A percentile compares a stretch with the other conserved stretches of the same genome.
phyloP scores from a whole-genome alignment of 1,140 invertebrate genomes.

The Drosophila malerkotliana region DNA sequence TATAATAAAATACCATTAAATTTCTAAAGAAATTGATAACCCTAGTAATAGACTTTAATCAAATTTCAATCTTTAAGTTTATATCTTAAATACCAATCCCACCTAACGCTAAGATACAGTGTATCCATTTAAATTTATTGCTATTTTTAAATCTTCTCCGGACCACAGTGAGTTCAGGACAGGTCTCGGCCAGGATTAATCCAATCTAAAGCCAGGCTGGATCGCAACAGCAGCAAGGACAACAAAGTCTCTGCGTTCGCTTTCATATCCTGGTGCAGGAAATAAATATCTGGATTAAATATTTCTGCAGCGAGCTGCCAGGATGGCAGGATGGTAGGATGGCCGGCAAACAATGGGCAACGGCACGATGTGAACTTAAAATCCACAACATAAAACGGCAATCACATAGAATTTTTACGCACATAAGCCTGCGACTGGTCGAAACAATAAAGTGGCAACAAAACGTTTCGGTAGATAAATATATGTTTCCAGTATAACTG shows the following conservation, averaged over 20 bases:
- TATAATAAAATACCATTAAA: too few relatives aligned
- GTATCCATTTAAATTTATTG: conserved; percentile 25
- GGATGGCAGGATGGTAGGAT: not conserved
- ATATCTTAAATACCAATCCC: not conserved
- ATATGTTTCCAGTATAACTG: conserved; percentile 27
- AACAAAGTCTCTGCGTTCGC: conserved; percentile 62
- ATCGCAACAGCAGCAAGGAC: conserved; percentile 11
- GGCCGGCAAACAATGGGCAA: conserved; percentile 35
- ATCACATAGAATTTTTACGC: conserved; percentile 80
- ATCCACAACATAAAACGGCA: conserved; percentile 61
- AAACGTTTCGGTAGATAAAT: conserved; percentile 75
- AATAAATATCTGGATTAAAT: conserved; percentile 75
- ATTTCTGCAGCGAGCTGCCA: conserved; percentile 42
- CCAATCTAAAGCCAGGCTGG: not conserved
- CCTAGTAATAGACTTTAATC: too few relatives aligned
- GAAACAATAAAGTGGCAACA: conserved; percentile 63
- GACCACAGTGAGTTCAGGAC: conserved; percentile 11
- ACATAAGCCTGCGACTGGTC: conserved; percentile 52
- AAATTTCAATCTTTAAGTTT: too few relatives aligned
- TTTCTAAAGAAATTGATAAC: too few relatives aligned
- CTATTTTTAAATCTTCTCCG: conserved; percentile 12
- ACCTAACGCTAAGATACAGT: conserved; percentile 12
- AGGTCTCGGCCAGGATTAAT: conserved; percentile 23
- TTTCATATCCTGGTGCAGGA: conserved; percentile 67
- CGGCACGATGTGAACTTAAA: conserved; percentile 16